A percentile compares a stretch with the other conserved stretches of the same genome.
These are phyloP conservation scores for Hypsibius dujardini DNA, from an alignment of 1,140 invertebrate species.

Conservation along the genomic window DNA sequence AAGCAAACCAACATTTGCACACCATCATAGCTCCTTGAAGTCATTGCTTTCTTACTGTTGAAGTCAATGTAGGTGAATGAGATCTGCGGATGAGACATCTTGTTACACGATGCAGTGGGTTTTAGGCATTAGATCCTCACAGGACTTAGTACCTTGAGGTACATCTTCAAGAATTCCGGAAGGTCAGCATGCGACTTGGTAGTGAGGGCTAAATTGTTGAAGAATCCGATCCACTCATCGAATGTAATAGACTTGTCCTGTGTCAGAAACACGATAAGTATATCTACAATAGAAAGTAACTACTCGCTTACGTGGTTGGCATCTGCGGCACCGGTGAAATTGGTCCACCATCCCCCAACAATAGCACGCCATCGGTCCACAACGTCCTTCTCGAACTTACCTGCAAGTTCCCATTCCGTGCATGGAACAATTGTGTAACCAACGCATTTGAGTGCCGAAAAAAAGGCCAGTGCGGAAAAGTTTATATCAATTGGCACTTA, in stretches of 20 bases:
- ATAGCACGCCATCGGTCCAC: slow-evolving; percentile 28
- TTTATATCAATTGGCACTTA: slow-evolving; percentile 19
- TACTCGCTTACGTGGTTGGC: slow-evolving; percentile 25
- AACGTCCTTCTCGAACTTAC: slow-evolving; percentile 29
- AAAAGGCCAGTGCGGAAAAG: not conserved
- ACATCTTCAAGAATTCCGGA: slow-evolving; percentile 28
- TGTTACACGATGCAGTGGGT: no score
- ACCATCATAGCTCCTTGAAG: slow-evolving; percentile 11
- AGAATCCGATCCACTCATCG: slow-evolving; percentile 30
- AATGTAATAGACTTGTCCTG: slow-evolving; percentile 29
- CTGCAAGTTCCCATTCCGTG: slow-evolving; percentile 18
- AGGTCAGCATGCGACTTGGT: slow-evolving; percentile 26
- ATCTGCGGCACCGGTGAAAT: slow-evolving; percentile 27
- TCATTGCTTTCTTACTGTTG: slow-evolving; percentile 26
- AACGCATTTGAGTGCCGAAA: not conserved
- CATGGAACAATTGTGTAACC: no score
- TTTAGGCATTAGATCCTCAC: no score
- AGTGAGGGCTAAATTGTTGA: slow-evolving; percentile 26
- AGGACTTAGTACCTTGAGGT: slow-evolving; percentile 20
- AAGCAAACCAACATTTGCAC: not conserved
- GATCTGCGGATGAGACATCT: slow-evolving; percentile 22
- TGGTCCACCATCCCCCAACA: slow-evolving; percentile 29
- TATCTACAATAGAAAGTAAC: not conserved
- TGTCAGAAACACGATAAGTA: not conserved
- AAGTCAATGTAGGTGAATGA: slow-evolving; percentile 28